A percentile compares a stretch with the other conserved stretches of the same genome.
Conservation (phyloP, 2,797 vertebrate species). For the Enteromius argenteus region DNA sequence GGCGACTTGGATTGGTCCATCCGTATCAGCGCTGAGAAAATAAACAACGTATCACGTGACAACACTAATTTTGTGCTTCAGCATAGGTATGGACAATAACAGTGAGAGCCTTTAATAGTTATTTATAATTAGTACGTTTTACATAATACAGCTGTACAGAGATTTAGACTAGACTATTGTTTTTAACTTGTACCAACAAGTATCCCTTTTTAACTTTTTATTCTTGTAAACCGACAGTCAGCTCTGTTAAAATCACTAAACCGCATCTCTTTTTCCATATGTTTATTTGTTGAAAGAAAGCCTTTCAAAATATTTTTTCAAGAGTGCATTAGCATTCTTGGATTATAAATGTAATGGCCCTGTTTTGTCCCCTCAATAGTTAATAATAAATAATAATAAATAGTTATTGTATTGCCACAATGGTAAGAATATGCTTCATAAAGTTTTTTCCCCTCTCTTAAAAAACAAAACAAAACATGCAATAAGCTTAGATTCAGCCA, state of each 20-base stretch:
- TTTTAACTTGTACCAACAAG: neutral
- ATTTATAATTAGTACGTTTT: neutral
- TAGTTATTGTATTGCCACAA: neutral
- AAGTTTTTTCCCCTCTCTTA: too few relatives aligned
- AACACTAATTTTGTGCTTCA: neutral
- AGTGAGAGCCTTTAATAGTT: neutral
- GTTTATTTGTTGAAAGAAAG: neutral
- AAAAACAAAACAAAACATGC: too few relatives aligned
- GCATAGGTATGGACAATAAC: neutral
- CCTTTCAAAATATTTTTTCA: neutral
- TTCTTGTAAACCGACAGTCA: neutral
- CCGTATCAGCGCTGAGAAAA: neutral
- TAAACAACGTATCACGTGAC: neutral
- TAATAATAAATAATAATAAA: neutral
- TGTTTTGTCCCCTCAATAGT: neutral
- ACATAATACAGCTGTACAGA: neutral
- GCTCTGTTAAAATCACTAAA: neutral
- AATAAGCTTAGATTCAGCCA: neutral
- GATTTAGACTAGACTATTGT: neutral
- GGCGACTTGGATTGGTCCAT: conserved; percentile 9
- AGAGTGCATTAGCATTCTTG: neutral
- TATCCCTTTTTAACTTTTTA: neutral
- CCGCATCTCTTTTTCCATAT: neutral
- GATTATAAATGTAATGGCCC: neutral
- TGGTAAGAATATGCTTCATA: neutral